Conservation (phyloP, 2,888 invertebrate species). For the Caprella mutica region DNA sequence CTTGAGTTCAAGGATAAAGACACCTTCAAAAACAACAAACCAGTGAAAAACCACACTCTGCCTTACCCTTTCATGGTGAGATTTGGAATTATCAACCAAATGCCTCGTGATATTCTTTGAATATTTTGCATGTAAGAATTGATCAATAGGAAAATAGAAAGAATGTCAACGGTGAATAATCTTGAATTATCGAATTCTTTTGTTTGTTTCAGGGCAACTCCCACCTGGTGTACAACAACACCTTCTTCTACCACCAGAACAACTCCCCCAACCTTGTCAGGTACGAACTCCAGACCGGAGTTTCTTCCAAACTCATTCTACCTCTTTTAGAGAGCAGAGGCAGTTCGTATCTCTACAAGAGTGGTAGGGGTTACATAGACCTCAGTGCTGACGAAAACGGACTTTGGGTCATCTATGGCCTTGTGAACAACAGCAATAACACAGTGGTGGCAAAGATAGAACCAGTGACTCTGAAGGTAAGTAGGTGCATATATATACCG, state of each 20-base stretch:
- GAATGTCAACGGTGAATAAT: no score
- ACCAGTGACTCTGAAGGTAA: slow-evolving; percentile 34
- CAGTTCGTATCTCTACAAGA: slow-evolving; percentile 57
- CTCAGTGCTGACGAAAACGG: slow-evolving; percentile 94
- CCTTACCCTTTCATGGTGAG: slow-evolving; percentile 46
- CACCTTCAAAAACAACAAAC: slow-evolving; percentile 51
- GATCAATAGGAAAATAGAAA: no score
- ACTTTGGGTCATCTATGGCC: slow-evolving; percentile 84
- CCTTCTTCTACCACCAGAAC: slow-evolving; percentile 67
- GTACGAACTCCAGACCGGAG: slow-evolving; percentile 22
- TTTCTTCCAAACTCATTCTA: slow-evolving; percentile 9
- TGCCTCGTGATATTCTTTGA: no score
- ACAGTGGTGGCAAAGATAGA: slow-evolving; percentile 67
- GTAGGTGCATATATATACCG: no score
- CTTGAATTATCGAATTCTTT: background rate
- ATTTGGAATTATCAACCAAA: no score
- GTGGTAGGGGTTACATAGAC: slow-evolving; percentile 64
- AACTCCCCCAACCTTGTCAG: slow-evolving; percentile 29
- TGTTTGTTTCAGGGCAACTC: slow-evolving; percentile 81
- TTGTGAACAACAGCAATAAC: slow-evolving; percentile 52
- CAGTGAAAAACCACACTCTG: slow-evolving; percentile 42
- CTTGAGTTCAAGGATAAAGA: slow-evolving; percentile 67
- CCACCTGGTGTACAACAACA: slow-evolving; percentile 87
- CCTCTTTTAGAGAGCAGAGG: slow-evolving; percentile 39
- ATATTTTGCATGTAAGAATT: no score